phyloP scores from a whole-genome alignment of 1,140 invertebrate genomes.

The Lepidurus couesii region DNA sequence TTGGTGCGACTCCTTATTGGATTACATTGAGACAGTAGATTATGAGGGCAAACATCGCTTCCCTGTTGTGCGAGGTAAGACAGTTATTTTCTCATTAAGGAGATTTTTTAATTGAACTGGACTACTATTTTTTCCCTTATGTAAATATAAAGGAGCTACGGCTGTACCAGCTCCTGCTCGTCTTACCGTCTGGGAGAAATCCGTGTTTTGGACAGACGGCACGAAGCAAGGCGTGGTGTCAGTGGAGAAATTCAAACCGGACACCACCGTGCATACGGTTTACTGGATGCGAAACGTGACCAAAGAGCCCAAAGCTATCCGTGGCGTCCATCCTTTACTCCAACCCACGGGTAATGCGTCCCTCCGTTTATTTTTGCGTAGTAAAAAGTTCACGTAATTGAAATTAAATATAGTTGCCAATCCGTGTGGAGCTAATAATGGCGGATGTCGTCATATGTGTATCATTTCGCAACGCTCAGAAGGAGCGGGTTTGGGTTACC shows the following conservation, averaged over 20 bases:
- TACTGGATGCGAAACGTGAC: conserved; percentile 68
- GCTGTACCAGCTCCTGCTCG: conserved; percentile 77
- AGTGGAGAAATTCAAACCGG: conserved; percentile 77
- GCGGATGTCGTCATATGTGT: conserved; percentile 92
- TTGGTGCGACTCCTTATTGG: conserved; percentile 92
- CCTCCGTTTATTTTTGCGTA: conserved; percentile 27
- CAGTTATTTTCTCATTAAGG: conserved; percentile 27
- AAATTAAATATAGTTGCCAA: conserved; percentile 55
- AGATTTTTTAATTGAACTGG: conserved; percentile 20
- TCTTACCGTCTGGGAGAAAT: conserved; percentile 80
- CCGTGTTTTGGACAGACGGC: conserved; percentile 90
- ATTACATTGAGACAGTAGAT: conserved; percentile 96
- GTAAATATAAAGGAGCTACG: conserved; percentile 48
- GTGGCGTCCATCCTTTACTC: conserved; percentile 68
- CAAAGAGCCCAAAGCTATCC: conserved; percentile 75
- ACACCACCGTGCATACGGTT: conserved; percentile 64
- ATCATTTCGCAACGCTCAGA: conserved; percentile 74
- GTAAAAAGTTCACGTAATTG: conserved; percentile 26
- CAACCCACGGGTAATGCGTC: conserved; percentile 54
- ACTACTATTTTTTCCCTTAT: conserved; percentile 46
- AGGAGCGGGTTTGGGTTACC: conserved; percentile 73
- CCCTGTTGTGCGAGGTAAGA: conserved; percentile 60
- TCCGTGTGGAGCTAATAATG: conserved; percentile 84
- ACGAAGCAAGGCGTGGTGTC: conserved; percentile 91
- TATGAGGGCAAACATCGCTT: conserved; percentile 80